Evolutionary conservation across 2,888 invertebrate genomes (phyloP), one percentile per base, ranked within the genome.

Genomic region (Caenorhabditis angaria): DNA sequence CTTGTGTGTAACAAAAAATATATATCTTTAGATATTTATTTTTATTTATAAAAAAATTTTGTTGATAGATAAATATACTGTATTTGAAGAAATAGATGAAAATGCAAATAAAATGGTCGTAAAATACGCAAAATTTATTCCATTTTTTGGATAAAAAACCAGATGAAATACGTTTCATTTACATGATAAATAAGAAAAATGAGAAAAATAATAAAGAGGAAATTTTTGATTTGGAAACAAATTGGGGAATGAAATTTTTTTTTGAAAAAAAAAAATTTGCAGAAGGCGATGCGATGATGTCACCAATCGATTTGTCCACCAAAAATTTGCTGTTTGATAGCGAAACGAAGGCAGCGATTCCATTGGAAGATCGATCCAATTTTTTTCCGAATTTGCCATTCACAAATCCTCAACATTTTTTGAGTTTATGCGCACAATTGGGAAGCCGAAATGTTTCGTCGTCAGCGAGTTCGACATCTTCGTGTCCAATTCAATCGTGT

Each of bases 401-500:
- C 48, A 60, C 71, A 14, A 65, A 53, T 63, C 64, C 72, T 18
- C 72, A 72, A 61, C 72, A 75, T 67, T 65, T 71, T 48, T 62
- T 78, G 14, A 72, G 72, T 25, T 60, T 79, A 41, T 79, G 76
- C 58, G 78, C 78, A 60, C 78, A 79, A 66, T 61, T 79, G 35
- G 78, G 72, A 29, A 64, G 61, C 48, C 64, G 72, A 10, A 72
- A 72, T 53, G 64, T 72, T 10, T 71, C 71, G 1, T 67, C 72
- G 12, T 66, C 71, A 4, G 64, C 64, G n/a, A 64, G 67, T 8
- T 61, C 72, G 14, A 61, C 72, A 14, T 64, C 72, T 0, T 72
- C 72, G n/a, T 72, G 72, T 28, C 72, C 72, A 29, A 72, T 72
- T 56, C 72, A 72, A 55, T 72, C 72, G 22, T 72, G 72, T 67